These are phyloP conservation scores for Rhagonycha lutea DNA, from an alignment of 2,888 invertebrate species.

Conservation along the genomic window DNA sequence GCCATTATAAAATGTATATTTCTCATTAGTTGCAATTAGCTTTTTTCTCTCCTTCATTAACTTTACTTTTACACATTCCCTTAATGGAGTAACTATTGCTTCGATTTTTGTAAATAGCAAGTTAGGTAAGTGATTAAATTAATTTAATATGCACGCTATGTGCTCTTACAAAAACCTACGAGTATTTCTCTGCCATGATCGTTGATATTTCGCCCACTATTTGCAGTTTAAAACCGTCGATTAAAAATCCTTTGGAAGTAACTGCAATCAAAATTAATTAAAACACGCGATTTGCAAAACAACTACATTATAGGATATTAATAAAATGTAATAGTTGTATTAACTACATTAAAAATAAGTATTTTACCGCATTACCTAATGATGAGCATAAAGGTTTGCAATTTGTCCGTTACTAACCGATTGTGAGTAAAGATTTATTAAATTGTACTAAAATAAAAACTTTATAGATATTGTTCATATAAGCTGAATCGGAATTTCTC, in stretches of 20 bases:
- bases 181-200: slow-evolving; percentile 4
- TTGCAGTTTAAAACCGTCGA: slow-evolving; percentile 3
- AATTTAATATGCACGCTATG: slow-evolving; percentile 11
- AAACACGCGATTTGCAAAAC: slow-evolving; percentile 11
- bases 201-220: slow-evolving; percentile 16
- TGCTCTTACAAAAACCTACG: slow-evolving; percentile 13
- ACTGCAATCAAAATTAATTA: slow-evolving; percentile 8
- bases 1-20: neutral
- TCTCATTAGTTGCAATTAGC: neutral
- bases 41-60: neutral
- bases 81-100: neutral
- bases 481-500: too few species aligned
- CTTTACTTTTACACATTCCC: neutral
- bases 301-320: neutral
- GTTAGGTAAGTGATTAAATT: neutral
- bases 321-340: neutral
- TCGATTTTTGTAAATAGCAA: neutral
- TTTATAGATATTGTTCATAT: too few species aligned
- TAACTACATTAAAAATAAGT: neutral
- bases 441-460: too few species aligned
- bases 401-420: too few species aligned
- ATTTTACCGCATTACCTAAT: too few species aligned
- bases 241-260: slow-evolving; percentile 4
- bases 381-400: too few species aligned
- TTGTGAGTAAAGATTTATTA: too few species aligned